These are phyloP conservation scores for Hydrotaea diabolus DNA, from an alignment of 2,888 invertebrate genomes.

Conservation along the genomic window DNA sequence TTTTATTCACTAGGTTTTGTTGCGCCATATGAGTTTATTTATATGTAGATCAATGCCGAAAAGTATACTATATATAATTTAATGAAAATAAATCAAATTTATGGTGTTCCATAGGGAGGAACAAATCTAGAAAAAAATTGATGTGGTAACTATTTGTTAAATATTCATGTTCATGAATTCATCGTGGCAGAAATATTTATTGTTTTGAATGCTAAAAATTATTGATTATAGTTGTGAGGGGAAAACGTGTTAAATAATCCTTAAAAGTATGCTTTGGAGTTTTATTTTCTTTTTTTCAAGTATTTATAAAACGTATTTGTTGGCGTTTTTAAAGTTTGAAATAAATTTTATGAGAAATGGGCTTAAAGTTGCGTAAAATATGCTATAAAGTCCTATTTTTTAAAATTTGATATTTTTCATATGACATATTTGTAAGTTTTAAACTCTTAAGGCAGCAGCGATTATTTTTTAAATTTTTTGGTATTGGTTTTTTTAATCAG, in stretches of 20 bases:
- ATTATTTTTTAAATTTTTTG: too few species aligned
- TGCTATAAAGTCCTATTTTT: too few species aligned
- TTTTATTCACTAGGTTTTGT: not conserved
- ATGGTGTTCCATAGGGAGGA: not conserved
- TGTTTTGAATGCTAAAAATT: not conserved
- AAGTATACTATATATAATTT: slow-evolving; percentile 9
- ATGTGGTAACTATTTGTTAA: slow-evolving; percentile 6
- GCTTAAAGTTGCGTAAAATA: too few species aligned
- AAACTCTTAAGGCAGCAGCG: too few species aligned
- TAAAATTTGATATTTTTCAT: not conserved
- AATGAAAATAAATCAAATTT: slow-evolving; percentile 16
- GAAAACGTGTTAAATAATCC: too few species aligned
- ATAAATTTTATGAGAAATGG: too few species aligned
- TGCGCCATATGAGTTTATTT: not conserved
- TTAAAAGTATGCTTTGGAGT: too few species aligned
- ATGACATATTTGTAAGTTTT: not conserved
- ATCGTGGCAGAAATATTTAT: not conserved
- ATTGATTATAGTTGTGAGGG: not conserved
- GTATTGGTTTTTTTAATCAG: too few species aligned
- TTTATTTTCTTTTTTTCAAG: not conserved
- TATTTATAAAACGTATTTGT: not conserved
- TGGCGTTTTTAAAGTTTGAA: too few species aligned
- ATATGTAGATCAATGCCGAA: not conserved
- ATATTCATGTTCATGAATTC: not conserved
- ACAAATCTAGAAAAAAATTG: not conserved